Evolutionary conservation across 2,888 invertebrate genomes (phyloP).

Genomic region (Sialis lutaria): DNA sequence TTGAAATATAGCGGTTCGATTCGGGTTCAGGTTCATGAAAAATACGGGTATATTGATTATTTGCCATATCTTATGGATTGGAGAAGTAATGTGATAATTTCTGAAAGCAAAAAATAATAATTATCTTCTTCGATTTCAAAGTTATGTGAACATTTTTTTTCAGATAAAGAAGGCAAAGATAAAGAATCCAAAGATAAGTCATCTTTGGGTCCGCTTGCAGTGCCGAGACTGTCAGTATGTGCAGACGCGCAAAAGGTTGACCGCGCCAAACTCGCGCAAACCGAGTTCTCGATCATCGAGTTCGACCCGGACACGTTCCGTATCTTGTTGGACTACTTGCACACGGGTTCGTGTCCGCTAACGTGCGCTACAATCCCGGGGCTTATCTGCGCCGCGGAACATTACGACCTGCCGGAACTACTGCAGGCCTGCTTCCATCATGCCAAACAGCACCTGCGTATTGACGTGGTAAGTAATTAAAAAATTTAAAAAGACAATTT

Average conservation of each 20-base stretch:
- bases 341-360: constrained; percentile 81
- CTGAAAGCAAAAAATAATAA: too few relatives aligned
- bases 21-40: too few relatives aligned
- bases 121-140: too few relatives aligned
- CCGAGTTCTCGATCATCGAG: constrained; percentile 89
- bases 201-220: constrained; percentile 54
- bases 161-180: constrained; percentile 67
- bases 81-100: too few relatives aligned
- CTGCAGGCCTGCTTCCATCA: constrained; percentile 91
- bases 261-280: constrained; percentile 77
- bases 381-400: constrained; percentile 84
- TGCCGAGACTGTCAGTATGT: constrained; percentile 78
- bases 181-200: constrained; percentile 64
- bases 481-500: not conserved
- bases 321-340: constrained; percentile 76
- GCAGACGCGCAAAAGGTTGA: constrained; percentile 91
- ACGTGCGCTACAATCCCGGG: constrained; percentile 88
- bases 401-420: constrained; percentile 82
- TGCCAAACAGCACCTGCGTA: constrained; percentile 81
- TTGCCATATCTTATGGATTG: too few relatives aligned
- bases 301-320: constrained; percentile 89
- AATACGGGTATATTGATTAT: too few relatives aligned
- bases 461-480: constrained; percentile 56
- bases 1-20: too few relatives aligned
- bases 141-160: too few relatives aligned